Conservation (phyloP, 2,888 invertebrate genomes). For the Callyntrura sp. region DNA sequence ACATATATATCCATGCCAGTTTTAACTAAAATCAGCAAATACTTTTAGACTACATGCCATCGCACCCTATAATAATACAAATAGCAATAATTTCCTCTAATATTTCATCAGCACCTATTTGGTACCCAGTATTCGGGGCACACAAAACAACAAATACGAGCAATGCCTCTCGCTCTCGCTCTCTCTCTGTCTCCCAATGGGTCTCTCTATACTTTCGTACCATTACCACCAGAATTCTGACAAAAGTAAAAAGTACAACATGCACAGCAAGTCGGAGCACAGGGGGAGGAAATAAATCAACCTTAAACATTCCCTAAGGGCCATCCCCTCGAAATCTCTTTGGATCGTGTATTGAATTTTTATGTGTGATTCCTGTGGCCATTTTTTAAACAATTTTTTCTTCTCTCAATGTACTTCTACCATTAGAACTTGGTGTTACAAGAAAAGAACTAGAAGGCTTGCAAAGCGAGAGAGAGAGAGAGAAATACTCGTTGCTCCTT, state of each 20-base stretch:
- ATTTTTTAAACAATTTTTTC: constrained; percentile 78
- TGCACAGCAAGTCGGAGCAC: constrained; percentile 35
- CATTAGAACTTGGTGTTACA: constrained; percentile 12
- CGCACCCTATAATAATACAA: constrained; percentile 27
- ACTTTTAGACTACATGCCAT: background rate
- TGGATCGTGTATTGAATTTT: constrained; percentile 79
- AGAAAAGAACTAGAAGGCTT: constrained; percentile 16
- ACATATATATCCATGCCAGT: no score
- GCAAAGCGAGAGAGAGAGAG: constrained; percentile 12
- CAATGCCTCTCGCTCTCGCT: background rate
- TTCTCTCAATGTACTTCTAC: constrained; percentile 7
- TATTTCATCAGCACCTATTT: constrained; percentile 2
- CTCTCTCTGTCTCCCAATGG: no score
- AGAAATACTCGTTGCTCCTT: constrained; percentile 31
- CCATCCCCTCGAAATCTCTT: constrained; percentile 81
- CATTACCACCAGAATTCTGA: background rate
- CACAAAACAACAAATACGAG: constrained; percentile 1
- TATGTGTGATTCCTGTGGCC: constrained; percentile 75
- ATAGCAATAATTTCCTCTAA: constrained; percentile 25
- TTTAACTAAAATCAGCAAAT: no score
- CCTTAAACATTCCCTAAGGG: constrained; percentile 82
- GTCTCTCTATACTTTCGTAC: background rate
- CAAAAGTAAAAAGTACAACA: constrained; percentile 31
- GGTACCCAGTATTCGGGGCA: background rate
- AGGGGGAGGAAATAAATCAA: constrained; percentile 81